Conservation (phyloP, 2,113 vertebrate genomes). For the Ceuthmochares aereus region DNA sequence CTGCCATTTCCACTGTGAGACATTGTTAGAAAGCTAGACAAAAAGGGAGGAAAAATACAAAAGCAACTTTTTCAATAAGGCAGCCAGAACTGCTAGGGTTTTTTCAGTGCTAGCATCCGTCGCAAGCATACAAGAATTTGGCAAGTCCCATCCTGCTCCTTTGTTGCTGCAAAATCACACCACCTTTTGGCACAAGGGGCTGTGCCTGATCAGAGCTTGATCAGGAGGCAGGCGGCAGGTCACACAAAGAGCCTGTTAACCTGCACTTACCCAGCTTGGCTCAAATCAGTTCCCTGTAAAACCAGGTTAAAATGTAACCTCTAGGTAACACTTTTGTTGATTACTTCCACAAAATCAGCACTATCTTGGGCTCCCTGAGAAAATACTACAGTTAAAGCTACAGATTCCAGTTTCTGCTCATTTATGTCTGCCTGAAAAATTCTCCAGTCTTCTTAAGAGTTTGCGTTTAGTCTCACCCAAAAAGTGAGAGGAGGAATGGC, state of each 20-base stretch:
- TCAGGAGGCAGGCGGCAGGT: background rate
- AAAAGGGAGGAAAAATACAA: conserved; percentile 31
- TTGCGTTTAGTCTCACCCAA: background rate
- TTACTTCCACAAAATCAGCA: background rate
- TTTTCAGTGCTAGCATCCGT: conserved; percentile 4
- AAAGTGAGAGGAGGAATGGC: background rate
- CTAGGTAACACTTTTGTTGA: background rate
- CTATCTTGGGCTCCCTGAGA: background rate
- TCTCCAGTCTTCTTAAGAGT: background rate
- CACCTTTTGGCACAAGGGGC: conserved; percentile 20
- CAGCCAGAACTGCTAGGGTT: background rate
- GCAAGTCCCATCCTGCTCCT: conserved; percentile 43
- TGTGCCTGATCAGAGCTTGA: background rate
- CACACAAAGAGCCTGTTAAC: background rate
- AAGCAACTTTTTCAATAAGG: conserved; percentile 7
- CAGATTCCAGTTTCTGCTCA: background rate
- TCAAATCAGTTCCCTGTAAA: background rate
- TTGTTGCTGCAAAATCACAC: conserved; percentile 38
- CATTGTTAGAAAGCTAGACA: background rate
- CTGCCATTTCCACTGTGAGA: background rate
- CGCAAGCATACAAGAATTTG: conserved; percentile 38
- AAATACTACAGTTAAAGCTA: background rate
- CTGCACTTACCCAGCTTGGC: background rate
- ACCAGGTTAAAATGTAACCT: background rate
- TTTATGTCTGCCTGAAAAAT: background rate